Percentiles rank a stretch among this genome's conserved stretches.
These are phyloP conservation scores for Xiphorhynchus erythropygius DNA, from an alignment of 2,797 vertebrate species.

Conservation along the genomic window DNA sequence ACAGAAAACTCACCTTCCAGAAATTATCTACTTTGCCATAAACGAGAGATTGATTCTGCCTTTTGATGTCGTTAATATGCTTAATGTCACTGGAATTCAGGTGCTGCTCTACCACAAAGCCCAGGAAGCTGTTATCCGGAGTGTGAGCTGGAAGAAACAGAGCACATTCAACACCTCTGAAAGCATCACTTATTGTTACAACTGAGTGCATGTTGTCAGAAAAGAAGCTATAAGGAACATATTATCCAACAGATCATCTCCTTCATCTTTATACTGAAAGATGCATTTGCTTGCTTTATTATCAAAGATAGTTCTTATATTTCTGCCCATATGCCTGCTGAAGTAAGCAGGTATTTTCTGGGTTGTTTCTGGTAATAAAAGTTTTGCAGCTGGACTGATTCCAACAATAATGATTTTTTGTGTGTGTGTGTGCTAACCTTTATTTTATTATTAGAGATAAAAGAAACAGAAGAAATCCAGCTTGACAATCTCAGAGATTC, in stretches of 20 bases:
- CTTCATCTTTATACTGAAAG: background rate
- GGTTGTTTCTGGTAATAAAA: background rate
- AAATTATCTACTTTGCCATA: constrained; percentile 99
- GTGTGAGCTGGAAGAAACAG: constrained; percentile 87
- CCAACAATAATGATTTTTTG: background rate
- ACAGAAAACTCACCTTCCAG: constrained; percentile 89
- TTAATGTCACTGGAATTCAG: constrained; percentile 95
- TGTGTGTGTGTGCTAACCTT: background rate
- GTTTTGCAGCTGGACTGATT: background rate
- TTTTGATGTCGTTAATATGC: constrained; percentile 96
- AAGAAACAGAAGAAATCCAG: background rate
- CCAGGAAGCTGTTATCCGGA: constrained; percentile 98
- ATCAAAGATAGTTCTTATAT: background rate
- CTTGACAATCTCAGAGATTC: background rate
- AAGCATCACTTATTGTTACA: background rate
- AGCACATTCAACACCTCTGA: background rate
- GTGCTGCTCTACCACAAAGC: constrained; percentile 98
- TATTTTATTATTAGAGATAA: background rate
- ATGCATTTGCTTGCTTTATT: background rate
- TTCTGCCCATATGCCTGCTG: background rate
- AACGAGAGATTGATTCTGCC: constrained; percentile 96
- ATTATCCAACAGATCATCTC: background rate
- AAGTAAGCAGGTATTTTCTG: constrained; percentile 3
- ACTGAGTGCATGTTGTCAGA: background rate
- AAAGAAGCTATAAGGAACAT: background rate